Evolutionary conservation across 2,797 vertebrate species (phyloP).

Genomic region (Cygnus olor): DNA sequence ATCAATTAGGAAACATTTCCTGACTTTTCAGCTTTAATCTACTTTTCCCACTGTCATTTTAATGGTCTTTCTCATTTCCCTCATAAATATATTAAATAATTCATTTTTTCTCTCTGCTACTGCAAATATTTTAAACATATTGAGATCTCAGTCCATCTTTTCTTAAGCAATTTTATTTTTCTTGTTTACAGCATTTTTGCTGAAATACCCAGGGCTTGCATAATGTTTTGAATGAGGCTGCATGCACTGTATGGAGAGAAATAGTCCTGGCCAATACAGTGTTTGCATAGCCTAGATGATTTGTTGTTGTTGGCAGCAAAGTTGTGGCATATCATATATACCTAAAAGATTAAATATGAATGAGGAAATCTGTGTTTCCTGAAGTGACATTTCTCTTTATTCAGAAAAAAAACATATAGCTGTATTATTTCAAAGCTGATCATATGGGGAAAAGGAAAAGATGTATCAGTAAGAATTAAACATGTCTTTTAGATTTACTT

Average conservation of each 20-base stretch:
- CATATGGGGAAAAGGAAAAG: background rate
- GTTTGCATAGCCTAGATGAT: background rate
- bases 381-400: background rate
- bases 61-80: background rate
- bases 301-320: background rate
- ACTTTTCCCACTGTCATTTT: background rate
- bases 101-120: background rate
- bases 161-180: background rate
- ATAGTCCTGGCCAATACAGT: background rate
- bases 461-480: background rate
- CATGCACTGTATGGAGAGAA: accelerated
- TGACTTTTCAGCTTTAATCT: background rate
- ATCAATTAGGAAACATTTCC: background rate
- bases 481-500: background rate
- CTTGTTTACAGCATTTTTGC: background rate
- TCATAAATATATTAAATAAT: background rate
- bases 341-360: background rate
- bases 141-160: background rate
- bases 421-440: background rate
- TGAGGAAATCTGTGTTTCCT: background rate
- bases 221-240: background rate
- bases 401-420: background rate
- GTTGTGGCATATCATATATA: background rate
- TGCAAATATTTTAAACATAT: background rate
- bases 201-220: background rate